Percentiles rank a stretch among this genome's conserved stretches.
These are phyloP conservation scores for Drosophila putrida DNA, from an alignment of 2,888 invertebrate species.

Conservation along the genomic window DNA sequence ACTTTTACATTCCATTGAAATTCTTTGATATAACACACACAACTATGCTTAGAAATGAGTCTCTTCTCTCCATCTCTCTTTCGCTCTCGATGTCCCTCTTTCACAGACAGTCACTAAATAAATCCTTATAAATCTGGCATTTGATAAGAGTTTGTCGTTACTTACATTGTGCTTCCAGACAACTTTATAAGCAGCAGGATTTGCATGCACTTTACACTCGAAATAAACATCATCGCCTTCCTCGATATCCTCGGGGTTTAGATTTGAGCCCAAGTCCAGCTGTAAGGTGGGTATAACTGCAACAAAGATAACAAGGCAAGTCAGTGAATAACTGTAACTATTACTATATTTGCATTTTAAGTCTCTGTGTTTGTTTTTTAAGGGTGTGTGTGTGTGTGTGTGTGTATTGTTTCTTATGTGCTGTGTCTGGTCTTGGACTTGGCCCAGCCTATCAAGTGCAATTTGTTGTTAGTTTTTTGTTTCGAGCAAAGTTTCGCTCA, in stretches of 20 bases:
- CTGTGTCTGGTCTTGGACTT: slow-evolving; percentile 30
- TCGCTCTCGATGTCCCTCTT: too few species aligned
- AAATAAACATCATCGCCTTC: slow-evolving; percentile 93
- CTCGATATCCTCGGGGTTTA: slow-evolving; percentile 92
- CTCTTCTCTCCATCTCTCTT: neutral
- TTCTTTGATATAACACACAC: neutral
- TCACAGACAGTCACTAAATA: slow-evolving; percentile 21
- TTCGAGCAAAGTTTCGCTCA: slow-evolving; percentile 34
- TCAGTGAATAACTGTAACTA: slow-evolving; percentile 19
- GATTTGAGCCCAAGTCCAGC: slow-evolving; percentile 90
- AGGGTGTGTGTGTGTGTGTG: slow-evolving; percentile 29
- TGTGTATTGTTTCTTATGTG: slow-evolving; percentile 42
- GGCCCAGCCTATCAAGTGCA: slow-evolving; percentile 52
- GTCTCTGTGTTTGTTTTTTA: slow-evolving; percentile 20
- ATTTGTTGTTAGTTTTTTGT: slow-evolving; percentile 50
- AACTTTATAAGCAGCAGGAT: slow-evolving; percentile 92
- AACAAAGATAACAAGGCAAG: slow-evolving; percentile 45
- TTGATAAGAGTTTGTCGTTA: slow-evolving; percentile 70
- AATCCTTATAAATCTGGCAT: slow-evolving; percentile 40
- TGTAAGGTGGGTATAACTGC: slow-evolving; percentile 89
- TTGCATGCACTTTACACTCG: slow-evolving; percentile 92
- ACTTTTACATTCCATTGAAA: neutral
- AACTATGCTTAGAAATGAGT: slow-evolving; percentile 2
- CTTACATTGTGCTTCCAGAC: slow-evolving; percentile 93
- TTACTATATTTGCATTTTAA: neutral